Evolutionary conservation across 30 jellyfish, hydroid and myxozoan genomes (phyloP).

Genomic region (Rhopilema esculentum): DNA sequence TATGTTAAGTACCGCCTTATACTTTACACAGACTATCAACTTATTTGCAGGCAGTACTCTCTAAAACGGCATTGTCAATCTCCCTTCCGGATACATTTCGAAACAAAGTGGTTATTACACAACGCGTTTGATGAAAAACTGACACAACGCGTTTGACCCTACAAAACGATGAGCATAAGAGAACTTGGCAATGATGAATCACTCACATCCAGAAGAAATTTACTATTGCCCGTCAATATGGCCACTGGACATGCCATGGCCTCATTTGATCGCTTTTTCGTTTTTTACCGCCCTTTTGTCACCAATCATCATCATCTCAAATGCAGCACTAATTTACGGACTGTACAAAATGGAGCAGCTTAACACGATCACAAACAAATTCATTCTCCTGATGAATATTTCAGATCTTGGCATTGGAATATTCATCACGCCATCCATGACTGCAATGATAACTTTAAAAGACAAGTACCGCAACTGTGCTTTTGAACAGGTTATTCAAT

Average conservation of each 20-base stretch:
- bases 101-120: too few relatives aligned
- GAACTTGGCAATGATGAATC: not conserved
- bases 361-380: slow-evolving; percentile 20
- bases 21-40: too few relatives aligned
- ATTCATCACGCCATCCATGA: slow-evolving; percentile 21
- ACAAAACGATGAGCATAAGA: too few relatives aligned
- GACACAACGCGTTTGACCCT: too few relatives aligned
- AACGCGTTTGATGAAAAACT: too few relatives aligned
- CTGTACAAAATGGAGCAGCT: slow-evolving; percentile 34
- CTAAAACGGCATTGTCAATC: too few relatives aligned
- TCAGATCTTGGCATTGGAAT: slow-evolving; percentile 44
- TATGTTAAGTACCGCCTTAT: too few relatives aligned
- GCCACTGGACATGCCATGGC: slow-evolving; percentile 51
- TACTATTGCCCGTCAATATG: slow-evolving; percentile 21
- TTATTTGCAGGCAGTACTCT: too few relatives aligned
- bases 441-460: slow-evolving; percentile 4
- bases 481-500: slow-evolving; percentile 31
- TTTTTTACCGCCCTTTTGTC: not conserved
- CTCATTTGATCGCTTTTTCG: slow-evolving; percentile 8
- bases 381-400: slow-evolving; percentile 35
- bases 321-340: slow-evolving; percentile 32
- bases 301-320: slow-evolving; percentile 11
- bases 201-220: not conserved
- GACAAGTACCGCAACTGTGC: slow-evolving; percentile 40
- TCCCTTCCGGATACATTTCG: too few relatives aligned